A percentile compares a stretch with the other conserved stretches of the same genome.
phyloP scores from a whole-genome alignment of 2,113 vertebrate species.

The Megaceryle maxima region DNA sequence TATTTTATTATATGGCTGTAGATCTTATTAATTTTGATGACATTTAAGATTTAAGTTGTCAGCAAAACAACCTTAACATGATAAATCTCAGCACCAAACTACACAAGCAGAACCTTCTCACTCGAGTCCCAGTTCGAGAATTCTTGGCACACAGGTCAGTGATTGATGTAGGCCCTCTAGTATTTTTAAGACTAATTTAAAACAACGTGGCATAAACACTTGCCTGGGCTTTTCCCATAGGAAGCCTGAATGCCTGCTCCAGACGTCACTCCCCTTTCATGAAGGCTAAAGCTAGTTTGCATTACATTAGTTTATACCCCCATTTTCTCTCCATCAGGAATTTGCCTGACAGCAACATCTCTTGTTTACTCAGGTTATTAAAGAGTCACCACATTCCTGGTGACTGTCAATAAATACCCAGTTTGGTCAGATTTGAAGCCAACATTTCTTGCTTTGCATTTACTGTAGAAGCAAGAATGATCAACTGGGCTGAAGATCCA shows the following conservation, averaged over 20 bases:
- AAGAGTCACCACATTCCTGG: not conserved
- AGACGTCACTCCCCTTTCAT: not conserved
- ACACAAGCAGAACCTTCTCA: not conserved
- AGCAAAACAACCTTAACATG: not conserved
- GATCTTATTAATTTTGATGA: not conserved
- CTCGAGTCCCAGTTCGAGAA: not conserved
- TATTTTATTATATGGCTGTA: not conserved
- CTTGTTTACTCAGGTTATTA: not conserved
- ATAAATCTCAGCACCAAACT: not conserved
- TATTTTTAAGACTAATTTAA: not conserved
- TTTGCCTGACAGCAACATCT: not conserved
- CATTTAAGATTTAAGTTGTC: not conserved
- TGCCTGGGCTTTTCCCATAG: not conserved
- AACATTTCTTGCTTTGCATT: not conserved
- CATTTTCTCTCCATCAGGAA: not conserved
- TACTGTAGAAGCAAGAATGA: not conserved
- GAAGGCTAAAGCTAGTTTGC: not conserved
- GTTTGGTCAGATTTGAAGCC: not conserved
- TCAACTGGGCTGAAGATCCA: not conserved
- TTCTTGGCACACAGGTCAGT: not conserved
- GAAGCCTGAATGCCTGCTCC: not conserved
- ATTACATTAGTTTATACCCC: not conserved
- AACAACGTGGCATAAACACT: not conserved
- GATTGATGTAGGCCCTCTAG: not conserved
- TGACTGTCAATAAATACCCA: not conserved